Evolutionary conservation across 2,797 vertebrate genomes (phyloP).

Genomic region (Schizothorax lantsangensis): DNA sequence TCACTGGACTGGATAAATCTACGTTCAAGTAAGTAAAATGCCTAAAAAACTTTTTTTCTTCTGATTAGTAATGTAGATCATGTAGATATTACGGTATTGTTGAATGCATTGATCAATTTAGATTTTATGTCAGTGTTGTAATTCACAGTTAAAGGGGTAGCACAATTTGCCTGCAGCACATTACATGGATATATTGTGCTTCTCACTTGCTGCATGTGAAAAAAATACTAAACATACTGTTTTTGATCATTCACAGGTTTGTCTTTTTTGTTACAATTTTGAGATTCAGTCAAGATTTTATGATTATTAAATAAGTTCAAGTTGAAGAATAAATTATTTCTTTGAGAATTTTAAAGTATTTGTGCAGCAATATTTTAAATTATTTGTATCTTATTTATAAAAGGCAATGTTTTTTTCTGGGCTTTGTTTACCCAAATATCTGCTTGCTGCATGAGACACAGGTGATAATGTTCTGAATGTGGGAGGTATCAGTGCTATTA

Average conservation of each 20-base stretch:
- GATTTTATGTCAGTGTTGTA: too few relatives aligned
- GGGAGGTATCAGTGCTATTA: background rate
- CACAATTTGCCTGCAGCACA: too few relatives aligned
- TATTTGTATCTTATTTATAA: background rate
- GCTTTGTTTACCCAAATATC: background rate
- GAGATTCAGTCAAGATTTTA: background rate
- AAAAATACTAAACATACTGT: background rate
- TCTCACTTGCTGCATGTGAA: too few relatives aligned
- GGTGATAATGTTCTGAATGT: background rate
- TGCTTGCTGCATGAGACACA: background rate
- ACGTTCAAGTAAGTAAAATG: too few relatives aligned
- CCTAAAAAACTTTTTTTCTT: too few relatives aligned
- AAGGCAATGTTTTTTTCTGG: background rate
- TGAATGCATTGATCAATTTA: too few relatives aligned
- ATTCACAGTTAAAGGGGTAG: too few relatives aligned
- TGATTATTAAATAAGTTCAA: background rate
- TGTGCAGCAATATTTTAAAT: background rate
- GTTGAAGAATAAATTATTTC: background rate
- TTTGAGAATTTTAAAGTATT: background rate
- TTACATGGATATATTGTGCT: too few relatives aligned
- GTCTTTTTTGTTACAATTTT: background rate
- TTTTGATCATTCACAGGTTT: background rate
- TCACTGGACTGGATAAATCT: too few relatives aligned
- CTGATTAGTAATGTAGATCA: too few relatives aligned
- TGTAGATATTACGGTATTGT: too few relatives aligned